Evolutionary conservation across 1,140 invertebrate species (phyloP).

Genomic region (Lasaia peninsularis): DNA sequence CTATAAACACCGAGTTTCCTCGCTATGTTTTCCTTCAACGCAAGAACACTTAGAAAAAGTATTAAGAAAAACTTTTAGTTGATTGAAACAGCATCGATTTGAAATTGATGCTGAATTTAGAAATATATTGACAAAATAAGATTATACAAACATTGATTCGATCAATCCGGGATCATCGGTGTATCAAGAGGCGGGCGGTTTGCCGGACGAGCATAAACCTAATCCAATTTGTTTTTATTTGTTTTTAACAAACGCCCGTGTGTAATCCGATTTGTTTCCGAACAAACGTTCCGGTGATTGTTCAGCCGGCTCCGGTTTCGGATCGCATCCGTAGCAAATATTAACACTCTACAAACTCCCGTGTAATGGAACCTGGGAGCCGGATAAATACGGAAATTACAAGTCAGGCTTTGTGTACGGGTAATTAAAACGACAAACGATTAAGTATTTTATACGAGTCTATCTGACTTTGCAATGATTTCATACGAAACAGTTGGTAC

Average conservation of each 20-base stretch:
- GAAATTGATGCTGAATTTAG: too few relatives aligned
- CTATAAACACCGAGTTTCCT: too few relatives aligned
- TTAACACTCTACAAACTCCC: neutral
- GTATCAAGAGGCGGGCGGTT: neutral
- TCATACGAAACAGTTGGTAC: too few relatives aligned
- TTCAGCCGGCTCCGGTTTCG: neutral
- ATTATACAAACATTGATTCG: neutral
- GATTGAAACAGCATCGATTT: too few relatives aligned
- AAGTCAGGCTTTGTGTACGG: neutral
- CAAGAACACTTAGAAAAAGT: too few relatives aligned
- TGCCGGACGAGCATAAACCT: neutral
- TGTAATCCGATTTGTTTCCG: slow-evolving; percentile 1
- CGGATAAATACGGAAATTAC: neutral
- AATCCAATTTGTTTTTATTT: slow-evolving; percentile 7
- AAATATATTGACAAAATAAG: too few relatives aligned
- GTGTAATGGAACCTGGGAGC: neutral
- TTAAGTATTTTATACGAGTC: neutral
- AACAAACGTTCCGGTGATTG: neutral
- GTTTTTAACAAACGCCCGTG: slow-evolving; percentile 1
- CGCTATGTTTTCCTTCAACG: too few relatives aligned
- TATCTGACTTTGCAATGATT: too few relatives aligned
- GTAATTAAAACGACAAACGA: neutral
- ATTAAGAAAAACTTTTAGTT: too few relatives aligned
- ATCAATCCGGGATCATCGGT: neutral
- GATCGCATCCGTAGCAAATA: neutral